Evolutionary conservation across 92 coral and sea anemone species (phyloP), one percentile per base, ranked within the genome.

Genomic region (Siderastrea radians): DNA sequence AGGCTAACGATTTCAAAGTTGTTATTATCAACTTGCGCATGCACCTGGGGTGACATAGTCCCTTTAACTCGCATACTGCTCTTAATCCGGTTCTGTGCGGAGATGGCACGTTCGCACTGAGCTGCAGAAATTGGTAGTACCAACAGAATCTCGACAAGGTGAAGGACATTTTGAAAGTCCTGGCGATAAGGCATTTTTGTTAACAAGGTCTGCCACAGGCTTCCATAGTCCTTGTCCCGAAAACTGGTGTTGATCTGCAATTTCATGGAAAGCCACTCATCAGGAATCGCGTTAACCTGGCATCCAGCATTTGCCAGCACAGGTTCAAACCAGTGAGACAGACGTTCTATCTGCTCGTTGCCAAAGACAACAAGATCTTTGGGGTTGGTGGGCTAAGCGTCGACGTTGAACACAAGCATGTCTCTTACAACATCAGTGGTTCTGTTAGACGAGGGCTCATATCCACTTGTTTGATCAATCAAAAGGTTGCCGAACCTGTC

Each of bases 1-100:
- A n/a, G n/a, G n/a, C n/a, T n/a, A n/a, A n/a, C n/a, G n/a, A n/a
- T n/a, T n/a, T n/a, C n/a, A n/a, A n/a, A n/a, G n/a, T n/a, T n/a
- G n/a, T n/a, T n/a, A n/a, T n/a, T n/a, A n/a, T n/a, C n/a, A n/a
- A n/a, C n/a, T n/a, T n/a, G n/a, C n/a, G n/a, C n/a, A n/a, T n/a
- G n/a, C n/a, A n/a, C n/a, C n/a, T n/a, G n/a, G n/a, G n/a, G n/a
- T n/a, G n/a, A n/a, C n/a, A n/a, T n/a, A n/a, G n/a, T n/a, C n/a
- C n/a, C n/a, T n/a, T n/a, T n/a, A 50, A 79, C 91, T 15, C 90
- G 90, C 52, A 89, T 44, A 53, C 75, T 68, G 63, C 84, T 85
- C 89, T 88, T 92, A 68, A 87, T 92, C 74, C 89, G 52, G 83
- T 90, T 90, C 90, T 88, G 84, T 52, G 92, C 58, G 57, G 94